Evolutionary conservation across 2,797 vertebrate genomes (phyloP).

Genomic region (Schizopygopsis pylzovi): DNA sequence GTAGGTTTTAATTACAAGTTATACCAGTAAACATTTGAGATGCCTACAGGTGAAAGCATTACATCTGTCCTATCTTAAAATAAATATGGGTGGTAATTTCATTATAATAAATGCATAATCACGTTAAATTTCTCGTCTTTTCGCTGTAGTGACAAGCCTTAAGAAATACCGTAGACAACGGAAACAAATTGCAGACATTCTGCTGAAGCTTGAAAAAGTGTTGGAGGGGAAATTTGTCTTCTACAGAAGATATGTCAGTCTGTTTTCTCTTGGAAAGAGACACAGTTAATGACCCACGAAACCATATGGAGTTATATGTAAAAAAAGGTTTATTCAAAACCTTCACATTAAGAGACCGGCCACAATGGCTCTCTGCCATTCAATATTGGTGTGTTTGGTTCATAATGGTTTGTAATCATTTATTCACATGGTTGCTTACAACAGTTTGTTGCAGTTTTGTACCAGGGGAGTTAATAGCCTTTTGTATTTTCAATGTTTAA

Average conservation of each 20-base stretch:
- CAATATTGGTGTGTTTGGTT: not conserved
- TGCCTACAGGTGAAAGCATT: conserved; percentile 69
- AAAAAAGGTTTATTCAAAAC: conserved; percentile 54
- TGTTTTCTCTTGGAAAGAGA: conserved; percentile 69
- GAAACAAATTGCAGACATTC: conserved; percentile 9
- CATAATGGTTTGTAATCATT: conserved; percentile 33
- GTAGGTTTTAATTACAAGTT: conserved; percentile 74
- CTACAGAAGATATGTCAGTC: conserved; percentile 57
- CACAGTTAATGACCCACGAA: conserved; percentile 56
- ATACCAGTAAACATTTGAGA: conserved; percentile 72
- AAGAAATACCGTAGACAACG: conserved; percentile 62
- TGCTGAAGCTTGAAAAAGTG: conserved; percentile 14
- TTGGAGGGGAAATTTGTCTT: conserved; percentile 30
- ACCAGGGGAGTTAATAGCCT: conserved; percentile 25
- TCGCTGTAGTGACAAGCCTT: conserved; percentile 47
- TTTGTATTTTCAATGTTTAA: conserved; percentile 32
- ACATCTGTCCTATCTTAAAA: conserved; percentile 61
- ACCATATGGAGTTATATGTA: conserved; percentile 44
- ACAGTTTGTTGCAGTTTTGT: conserved; percentile 31
- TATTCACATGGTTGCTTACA: conserved; percentile 40
- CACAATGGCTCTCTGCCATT: conserved; percentile 33
- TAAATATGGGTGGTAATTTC: conserved; percentile 55
- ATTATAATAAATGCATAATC: conserved; percentile 63
- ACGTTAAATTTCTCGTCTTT: conserved; percentile 32
- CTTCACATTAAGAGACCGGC: not conserved